Base-by-base conservation (phyloP, 1,140 invertebrate genomes). In the Cataglyphis hispanica region DNA sequence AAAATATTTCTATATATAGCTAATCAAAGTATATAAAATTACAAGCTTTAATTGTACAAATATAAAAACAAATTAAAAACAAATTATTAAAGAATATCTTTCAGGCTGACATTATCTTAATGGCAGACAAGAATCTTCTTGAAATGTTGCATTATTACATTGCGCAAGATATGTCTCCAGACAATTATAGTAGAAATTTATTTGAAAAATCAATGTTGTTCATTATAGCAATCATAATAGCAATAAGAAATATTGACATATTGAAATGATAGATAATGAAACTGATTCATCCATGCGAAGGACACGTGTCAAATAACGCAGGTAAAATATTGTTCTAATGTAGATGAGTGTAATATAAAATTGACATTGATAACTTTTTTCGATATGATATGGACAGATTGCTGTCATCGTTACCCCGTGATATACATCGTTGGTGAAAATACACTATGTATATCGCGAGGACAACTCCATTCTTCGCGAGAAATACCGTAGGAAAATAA, bases 131-230 rank as follows among this genome's bases (percentile, higher is more conserved):
- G 16, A 80, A 5, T 25, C n/a, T 67, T 58, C 27, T 37, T 58
- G 8, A 25, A 83, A 74, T 60, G 22, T 61, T 61, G 67, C 66
- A 61, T 37, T 81, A 61, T 37, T 81, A 43, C 19, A 31, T 72
- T 83, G 19, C 53, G 60, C 67, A 83, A 74, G 34, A 83, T 5
- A 19, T 81, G 25, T 70, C 37, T 58, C 53, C 25, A 46, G n/a
- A 53, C 1, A 25, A 43, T 74, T 53, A 53, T 22, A 67, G 19
- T 10, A 53, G 16, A 50, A 67, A 78, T 8, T 69, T 31, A 25
- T 8, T 31, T 16, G 25, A 19, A 46, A 22, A 22, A 1, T 19
- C 16, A 19, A 50, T 19, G 4, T 50, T 60, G 11, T 43, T 46
- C 3, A 0, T 11, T 34, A 11, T 5, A 6, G 10, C 25, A 83